Evolutionary conservation across 2,797 vertebrate genomes (phyloP), one percentile per base, ranked within the genome.

Genomic region (Schizopygopsis malacanthus): DNA sequence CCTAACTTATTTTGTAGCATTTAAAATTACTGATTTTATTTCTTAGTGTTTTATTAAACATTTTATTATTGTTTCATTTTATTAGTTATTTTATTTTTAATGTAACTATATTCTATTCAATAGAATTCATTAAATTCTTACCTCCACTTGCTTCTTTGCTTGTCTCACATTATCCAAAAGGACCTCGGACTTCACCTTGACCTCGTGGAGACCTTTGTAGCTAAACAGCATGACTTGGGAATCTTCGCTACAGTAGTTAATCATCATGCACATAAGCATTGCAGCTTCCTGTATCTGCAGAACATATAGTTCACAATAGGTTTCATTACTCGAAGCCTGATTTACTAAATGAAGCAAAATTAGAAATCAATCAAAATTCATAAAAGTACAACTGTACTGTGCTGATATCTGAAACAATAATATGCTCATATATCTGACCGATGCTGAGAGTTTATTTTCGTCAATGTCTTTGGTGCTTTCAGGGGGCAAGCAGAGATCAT

Each of bases 161-260:
- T 43, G 84, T 77, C 84, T 87, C 75, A 96, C 92, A 11, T 97
- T 96, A 4, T 96, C 93, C 89, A 97, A 76, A 25, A 97, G 89
- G 4, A 90, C 72, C 0, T 94, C 92, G 0, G 95, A 93, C 85
- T 92, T 79, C 11, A 95, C 81, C n/a, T 92, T 25, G 18, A 88
- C 56, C 47, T 94, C 88, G 5, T 33, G 0, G 12, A 4, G 2
- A 0, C 0, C 0, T 0, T 0, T 0, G 0, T 16, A 0, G 0
- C 4, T 0, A 0, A 0, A 0, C 0, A 94, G 2, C 20, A 83
- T 15, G 65, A 97, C 22, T 33, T 90, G 89, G 39, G 87, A 79
- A 20, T 94, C 91, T 87, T 97, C 96, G 0, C 95, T 93, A 6
- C 93, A 94, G 84, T 89, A 92, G 65, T 33, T 77, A 4, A 96